A percentile compares a stretch with the other conserved stretches of the same genome.
Evolutionary conservation across 2,888 invertebrate species (phyloP).

Genomic region (Scrobipalpa atriplicella): DNA sequence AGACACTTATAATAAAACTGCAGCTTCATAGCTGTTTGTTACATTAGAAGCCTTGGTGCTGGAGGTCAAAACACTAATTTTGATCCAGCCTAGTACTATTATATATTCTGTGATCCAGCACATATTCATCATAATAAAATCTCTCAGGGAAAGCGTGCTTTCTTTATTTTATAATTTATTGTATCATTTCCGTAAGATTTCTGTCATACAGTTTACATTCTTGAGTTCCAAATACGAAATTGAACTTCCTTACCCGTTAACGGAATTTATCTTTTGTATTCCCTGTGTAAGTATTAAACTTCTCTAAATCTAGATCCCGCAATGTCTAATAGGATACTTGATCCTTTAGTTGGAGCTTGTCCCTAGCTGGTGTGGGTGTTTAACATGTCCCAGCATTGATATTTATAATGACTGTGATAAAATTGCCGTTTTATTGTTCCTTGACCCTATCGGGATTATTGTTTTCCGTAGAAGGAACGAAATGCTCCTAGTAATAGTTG

Average conservation of each 20-base stretch:
- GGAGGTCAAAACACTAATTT: too few relatives aligned
- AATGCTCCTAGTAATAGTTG: slow-evolving; percentile 11
- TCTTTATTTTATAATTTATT: too few relatives aligned
- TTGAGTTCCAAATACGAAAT: slow-evolving; percentile 1
- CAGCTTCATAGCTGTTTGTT: too few relatives aligned
- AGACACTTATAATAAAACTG: too few relatives aligned
- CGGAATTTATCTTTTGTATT: slow-evolving; percentile 11
- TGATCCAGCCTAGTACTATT: too few relatives aligned
- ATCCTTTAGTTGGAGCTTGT: slow-evolving; percentile 39
- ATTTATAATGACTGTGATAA: slow-evolving; percentile 37
- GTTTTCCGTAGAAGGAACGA: slow-evolving; percentile 26
- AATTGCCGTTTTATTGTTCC: slow-evolving; percentile 36
- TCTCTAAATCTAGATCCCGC: slow-evolving; percentile 34
- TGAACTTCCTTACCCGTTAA: not conserved
- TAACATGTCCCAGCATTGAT: slow-evolving; percentile 31
- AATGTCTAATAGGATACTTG: slow-evolving; percentile 48
- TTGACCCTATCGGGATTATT: slow-evolving; percentile 26
- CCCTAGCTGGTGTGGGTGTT: slow-evolving; percentile 35
- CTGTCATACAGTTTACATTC: not conserved
- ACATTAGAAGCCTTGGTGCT: too few relatives aligned
- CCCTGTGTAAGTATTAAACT: slow-evolving; percentile 14
- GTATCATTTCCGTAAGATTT: too few relatives aligned
- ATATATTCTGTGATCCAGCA: too few relatives aligned
- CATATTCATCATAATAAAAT: too few relatives aligned
- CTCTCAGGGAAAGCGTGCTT: too few relatives aligned